Percentiles rank a stretch among this genome's conserved stretches.
These are phyloP conservation scores for Octodon degus DNA, from an alignment of 2,113 vertebrate genomes.

Conservation along the genomic window DNA sequence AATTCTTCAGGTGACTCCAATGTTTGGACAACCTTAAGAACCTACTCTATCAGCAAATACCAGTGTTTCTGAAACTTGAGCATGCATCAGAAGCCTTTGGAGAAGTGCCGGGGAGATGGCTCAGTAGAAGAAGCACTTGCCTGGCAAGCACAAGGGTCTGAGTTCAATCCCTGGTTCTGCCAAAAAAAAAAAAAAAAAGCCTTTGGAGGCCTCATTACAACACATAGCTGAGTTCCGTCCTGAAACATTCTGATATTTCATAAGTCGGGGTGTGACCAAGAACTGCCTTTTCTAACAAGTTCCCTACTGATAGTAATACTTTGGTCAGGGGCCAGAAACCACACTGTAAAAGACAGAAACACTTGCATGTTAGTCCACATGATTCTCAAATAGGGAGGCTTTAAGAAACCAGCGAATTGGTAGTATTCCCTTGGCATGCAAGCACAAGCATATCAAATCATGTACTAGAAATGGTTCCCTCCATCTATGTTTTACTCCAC, in stretches of 20 bases:
- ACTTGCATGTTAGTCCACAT: background rate
- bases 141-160: too few relatives aligned
- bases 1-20: constrained; percentile 1
- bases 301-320: background rate
- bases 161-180: too few relatives aligned
- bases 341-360: background rate
- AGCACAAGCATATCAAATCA: background rate
- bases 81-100: background rate
- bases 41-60: background rate
- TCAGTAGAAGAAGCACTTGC: too few relatives aligned
- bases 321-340: too few relatives aligned
- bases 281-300: background rate
- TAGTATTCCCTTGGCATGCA: constrained; percentile 1
- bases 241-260: background rate
- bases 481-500: background rate
- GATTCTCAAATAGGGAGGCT: background rate
- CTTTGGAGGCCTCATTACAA: background rate
- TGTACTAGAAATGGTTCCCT: constrained; percentile 37
- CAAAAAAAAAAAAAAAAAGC: too few relatives aligned
- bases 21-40: background rate
- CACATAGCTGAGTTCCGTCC: background rate
- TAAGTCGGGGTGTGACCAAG: background rate
- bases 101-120: background rate
- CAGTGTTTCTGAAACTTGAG: background rate
- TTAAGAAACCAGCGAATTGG: background rate